Base-by-base conservation (phyloP, 2,888 invertebrate genomes). In the Ellobium chinense region DNA sequence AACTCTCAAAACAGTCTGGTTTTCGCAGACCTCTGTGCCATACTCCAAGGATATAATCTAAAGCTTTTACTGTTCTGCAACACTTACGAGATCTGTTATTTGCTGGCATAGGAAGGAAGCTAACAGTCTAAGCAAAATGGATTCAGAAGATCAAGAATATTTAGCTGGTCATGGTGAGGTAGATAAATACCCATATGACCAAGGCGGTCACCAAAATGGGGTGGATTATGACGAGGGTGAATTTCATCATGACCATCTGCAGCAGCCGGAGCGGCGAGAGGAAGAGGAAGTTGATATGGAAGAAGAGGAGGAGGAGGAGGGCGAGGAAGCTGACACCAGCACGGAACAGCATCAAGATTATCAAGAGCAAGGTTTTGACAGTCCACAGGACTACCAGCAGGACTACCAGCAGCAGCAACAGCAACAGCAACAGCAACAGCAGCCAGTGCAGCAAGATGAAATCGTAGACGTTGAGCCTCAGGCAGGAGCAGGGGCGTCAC, bases 241-340 rank as follows among this genome's bases (percentile, higher is more conserved):
- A n/a, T n/a, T n/a, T n/a, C n/a, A n/a, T 36, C 34, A 65, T 54
- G 54, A 24, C 58, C 7, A 63, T 63, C 58, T 56, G 9, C 37
- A 72, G 1, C 27, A 65, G 21, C 58, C n/a, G 18, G 63, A 72
- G 29, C 24, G 46, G 9, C 4, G 34, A 1, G 78, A 78, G 1
- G 78, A 72, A 24, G 63, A 78, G 0, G 54, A 72, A 21, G 21
- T 36, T 18, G 72, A 78, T 54, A 24, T 58, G 27, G 72, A 70
- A 24, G 72, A 76, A 12, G 65, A 31, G 5, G 34, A 74, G n/a
- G 21, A 21, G 2, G 76, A 76, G 24, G 77, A 68, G 2, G 77
- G 39, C 5, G 77, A 58, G 18, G 62, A 60, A n/a, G 62, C 37
- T 12, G 73, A 39, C 27, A 3, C 29, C 14, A 37, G 46, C 9